A percentile compares a stretch with the other conserved stretches of the same genome.
Evolutionary conservation across 2,113 vertebrate genomes (phyloP).

Genomic region (Xiphophorus maculatus): DNA sequence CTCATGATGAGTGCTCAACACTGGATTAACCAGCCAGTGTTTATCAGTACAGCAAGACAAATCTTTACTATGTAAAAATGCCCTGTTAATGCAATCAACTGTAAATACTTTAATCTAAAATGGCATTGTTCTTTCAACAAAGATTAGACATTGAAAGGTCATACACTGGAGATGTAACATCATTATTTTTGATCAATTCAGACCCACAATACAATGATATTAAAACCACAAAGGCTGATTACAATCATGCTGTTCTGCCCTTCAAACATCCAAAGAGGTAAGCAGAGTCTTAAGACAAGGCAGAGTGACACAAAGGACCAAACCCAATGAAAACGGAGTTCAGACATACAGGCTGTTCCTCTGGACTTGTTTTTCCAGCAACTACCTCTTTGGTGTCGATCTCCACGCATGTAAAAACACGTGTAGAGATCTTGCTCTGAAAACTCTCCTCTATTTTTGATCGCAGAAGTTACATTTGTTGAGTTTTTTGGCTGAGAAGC

Average conservation of each 20-base stretch:
- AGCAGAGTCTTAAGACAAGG: background rate
- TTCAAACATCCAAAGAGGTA: background rate
- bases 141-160: background rate
- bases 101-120: background rate
- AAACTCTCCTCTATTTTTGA: background rate
- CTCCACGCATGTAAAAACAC: conserved; percentile 11
- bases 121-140: background rate
- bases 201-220: background rate
- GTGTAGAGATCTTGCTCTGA: background rate
- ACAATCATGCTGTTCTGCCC: background rate
- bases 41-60: background rate
- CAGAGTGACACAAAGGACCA: background rate
- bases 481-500: conserved; percentile 14
- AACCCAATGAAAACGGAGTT: background rate
- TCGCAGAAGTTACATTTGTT: background rate
- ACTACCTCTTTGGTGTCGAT: conserved; percentile 21
- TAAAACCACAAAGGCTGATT: background rate
- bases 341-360: conserved; percentile 5
- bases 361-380: conserved; percentile 21
- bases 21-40: background rate
- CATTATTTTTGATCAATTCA: background rate
- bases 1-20: background rate
- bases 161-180: background rate
- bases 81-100: background rate
- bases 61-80: background rate